These are phyloP conservation scores for Hormaphis cornu DNA, from an alignment of 1,140 invertebrate species.

Conservation along the genomic window DNA sequence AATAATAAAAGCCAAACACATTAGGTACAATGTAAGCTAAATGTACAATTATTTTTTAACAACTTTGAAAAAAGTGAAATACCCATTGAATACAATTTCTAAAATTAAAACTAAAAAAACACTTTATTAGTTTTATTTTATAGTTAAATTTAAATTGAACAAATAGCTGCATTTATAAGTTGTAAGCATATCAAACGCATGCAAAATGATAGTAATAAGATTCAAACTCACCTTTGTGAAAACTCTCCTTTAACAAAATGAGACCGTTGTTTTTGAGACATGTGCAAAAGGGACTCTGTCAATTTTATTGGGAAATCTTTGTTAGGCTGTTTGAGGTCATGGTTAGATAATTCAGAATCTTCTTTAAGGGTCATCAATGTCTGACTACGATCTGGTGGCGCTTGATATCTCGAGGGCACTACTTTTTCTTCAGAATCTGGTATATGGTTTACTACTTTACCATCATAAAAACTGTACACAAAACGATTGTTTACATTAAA, in stretches of 20 bases:
- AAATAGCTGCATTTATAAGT: too few species aligned
- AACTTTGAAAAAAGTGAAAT: too few species aligned
- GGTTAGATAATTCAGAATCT: conserved; percentile 17
- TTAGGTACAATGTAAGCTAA: too few species aligned
- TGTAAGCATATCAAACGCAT: neutral
- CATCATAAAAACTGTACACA: conserved; percentile 15
- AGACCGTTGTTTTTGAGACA: conserved; percentile 24
- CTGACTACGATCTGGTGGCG: neutral
- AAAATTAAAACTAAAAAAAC: too few species aligned
- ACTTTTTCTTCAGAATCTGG: conserved; percentile 27
- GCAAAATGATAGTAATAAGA: neutral
- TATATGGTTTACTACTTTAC: conserved; percentile 26
- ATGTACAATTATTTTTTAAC: too few species aligned
- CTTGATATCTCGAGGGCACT: conserved; percentile 2
- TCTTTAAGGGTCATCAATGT: conserved; percentile 11
- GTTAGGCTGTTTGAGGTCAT: conserved; percentile 19
- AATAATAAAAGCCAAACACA: too few species aligned
- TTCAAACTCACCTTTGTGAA: conserved; percentile 18
- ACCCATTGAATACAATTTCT: too few species aligned
- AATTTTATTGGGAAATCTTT: conserved; percentile 23
- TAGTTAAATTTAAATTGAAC: too few species aligned
- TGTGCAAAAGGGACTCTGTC: conserved; percentile 19
- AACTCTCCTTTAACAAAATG: conserved; percentile 23
- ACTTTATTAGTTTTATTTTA: too few species aligned
- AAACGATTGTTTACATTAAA: neutral